A percentile compares a stretch with the other conserved stretches of the same genome.
Conservation (phyloP, 2,888 invertebrate genomes). For the Antheraea yamamai region DNA sequence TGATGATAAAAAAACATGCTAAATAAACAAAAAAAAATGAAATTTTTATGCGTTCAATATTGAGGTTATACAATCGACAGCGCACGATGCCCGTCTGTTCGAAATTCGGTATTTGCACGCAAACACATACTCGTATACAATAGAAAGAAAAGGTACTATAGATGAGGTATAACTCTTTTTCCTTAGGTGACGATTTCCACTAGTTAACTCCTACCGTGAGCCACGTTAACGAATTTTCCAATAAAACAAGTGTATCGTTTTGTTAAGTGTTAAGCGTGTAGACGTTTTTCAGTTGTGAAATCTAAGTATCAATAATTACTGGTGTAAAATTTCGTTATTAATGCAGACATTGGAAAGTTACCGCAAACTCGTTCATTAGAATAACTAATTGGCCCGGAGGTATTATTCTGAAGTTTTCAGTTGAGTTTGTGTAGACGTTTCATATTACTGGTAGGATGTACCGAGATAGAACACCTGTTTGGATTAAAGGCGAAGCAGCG, state of each 20-base stretch:
- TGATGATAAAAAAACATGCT: too few species aligned
- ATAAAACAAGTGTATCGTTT: background rate
- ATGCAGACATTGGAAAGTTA: slow-evolving; percentile 31
- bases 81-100: too few species aligned
- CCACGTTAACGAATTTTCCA: too few species aligned
- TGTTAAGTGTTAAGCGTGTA: too few species aligned
- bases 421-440: slow-evolving; percentile 38
- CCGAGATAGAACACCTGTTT: slow-evolving; percentile 38
- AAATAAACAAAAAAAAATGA: too few species aligned
- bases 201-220: too few species aligned
- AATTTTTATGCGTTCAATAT: too few species aligned
- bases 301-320: too few species aligned
- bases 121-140: background rate
- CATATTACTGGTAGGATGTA: slow-evolving; percentile 29
- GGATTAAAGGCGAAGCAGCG: slow-evolving; percentile 28
- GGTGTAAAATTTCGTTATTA: slow-evolving; percentile 23
- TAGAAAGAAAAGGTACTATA: background rate
- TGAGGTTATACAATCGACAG: too few species aligned
- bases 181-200: too few species aligned
- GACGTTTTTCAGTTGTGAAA: slow-evolving; percentile 13
- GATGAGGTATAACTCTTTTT: too few species aligned
- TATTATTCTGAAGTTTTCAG: slow-evolving; percentile 44
- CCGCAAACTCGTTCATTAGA: slow-evolving; percentile 36
- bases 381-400: slow-evolving; percentile 44
- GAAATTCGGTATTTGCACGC: too few species aligned